Conservation (phyloP, 2,113 vertebrate genomes). For the Panurus biarmicus region DNA sequence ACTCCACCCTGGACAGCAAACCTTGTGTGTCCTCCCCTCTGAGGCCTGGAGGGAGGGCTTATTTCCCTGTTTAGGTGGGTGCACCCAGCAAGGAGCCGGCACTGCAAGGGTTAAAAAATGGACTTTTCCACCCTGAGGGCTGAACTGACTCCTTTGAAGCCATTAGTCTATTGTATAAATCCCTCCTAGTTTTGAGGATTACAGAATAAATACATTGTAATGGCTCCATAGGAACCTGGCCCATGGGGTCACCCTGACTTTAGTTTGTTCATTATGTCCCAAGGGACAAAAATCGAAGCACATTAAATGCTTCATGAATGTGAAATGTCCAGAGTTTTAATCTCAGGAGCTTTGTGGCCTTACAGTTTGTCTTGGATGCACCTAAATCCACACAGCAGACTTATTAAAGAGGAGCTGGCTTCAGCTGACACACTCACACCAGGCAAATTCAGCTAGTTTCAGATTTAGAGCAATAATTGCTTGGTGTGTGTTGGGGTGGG, state of each 20-base stretch:
- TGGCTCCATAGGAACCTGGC: slow-evolving; percentile 10
- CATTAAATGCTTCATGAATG: slow-evolving; percentile 30
- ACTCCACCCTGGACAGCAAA: neutral
- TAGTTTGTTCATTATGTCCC: neutral
- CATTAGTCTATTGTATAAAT: slow-evolving; percentile 46
- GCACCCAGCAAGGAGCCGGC: neutral
- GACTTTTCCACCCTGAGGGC: slow-evolving; percentile 2
- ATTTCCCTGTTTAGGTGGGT: neutral
- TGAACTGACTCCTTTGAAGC: slow-evolving; percentile 35
- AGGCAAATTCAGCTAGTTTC: neutral
- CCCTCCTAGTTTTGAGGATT: slow-evolving; percentile 42
- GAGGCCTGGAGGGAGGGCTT: neutral
- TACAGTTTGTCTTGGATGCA: neutral
- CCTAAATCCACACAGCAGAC: neutral
- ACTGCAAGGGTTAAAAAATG: slow-evolving; percentile 25
- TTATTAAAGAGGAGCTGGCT: neutral
- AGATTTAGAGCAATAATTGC: neutral
- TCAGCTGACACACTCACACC: neutral
- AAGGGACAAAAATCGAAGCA: slow-evolving; percentile 41
- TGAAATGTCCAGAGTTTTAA: slow-evolving; percentile 23
- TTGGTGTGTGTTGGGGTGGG: neutral
- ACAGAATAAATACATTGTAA: slow-evolving; percentile 44
- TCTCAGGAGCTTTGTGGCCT: neutral
- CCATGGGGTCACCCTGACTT: slow-evolving; percentile 24
- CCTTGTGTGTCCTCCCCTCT: neutral